phyloP scores from a whole-genome alignment of 2,888 invertebrate species.

The Gastrophysa polygoni region DNA sequence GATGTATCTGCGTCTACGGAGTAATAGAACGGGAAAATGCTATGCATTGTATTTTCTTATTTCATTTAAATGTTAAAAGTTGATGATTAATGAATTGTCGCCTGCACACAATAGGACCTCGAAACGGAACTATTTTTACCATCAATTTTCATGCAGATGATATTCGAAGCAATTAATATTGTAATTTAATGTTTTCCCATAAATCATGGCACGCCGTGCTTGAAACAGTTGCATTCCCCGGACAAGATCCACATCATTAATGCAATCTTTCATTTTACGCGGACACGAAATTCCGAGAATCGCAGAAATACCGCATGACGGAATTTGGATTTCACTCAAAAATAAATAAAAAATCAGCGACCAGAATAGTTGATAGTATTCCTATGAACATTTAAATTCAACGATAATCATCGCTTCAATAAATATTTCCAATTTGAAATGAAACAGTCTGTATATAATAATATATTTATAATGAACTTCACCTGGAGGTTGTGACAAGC shows the following conservation, averaged over 20 bases:
- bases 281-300: neutral
- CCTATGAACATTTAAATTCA: neutral
- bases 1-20: neutral
- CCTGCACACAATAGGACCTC: neutral
- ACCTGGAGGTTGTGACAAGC: too few species aligned
- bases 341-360: too few species aligned
- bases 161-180: slow-evolving; percentile 34
- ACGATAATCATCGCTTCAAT: too few species aligned
- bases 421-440: too few species aligned
- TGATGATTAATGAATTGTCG: slow-evolving; percentile 15
- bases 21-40: slow-evolving; percentile 6
- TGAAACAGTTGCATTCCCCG: neutral
- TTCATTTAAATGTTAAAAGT: slow-evolving; percentile 18
- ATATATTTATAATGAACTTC: too few species aligned
- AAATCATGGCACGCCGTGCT: slow-evolving; percentile 26
- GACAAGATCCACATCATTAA: neutral
- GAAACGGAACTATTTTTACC: slow-evolving; percentile 20
- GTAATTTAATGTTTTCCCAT: slow-evolving; percentile 32
- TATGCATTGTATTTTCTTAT: slow-evolving; percentile 9
- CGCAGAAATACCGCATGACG: neutral
- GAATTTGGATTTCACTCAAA: neutral
- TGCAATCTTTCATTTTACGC: neutral
- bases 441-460: too few species aligned
- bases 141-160: slow-evolving; percentile 28
- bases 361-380: too few species aligned